These are phyloP conservation scores for Maniola hyperantus DNA, from an alignment of 2,888 invertebrate genomes.

Conservation along the genomic window DNA sequence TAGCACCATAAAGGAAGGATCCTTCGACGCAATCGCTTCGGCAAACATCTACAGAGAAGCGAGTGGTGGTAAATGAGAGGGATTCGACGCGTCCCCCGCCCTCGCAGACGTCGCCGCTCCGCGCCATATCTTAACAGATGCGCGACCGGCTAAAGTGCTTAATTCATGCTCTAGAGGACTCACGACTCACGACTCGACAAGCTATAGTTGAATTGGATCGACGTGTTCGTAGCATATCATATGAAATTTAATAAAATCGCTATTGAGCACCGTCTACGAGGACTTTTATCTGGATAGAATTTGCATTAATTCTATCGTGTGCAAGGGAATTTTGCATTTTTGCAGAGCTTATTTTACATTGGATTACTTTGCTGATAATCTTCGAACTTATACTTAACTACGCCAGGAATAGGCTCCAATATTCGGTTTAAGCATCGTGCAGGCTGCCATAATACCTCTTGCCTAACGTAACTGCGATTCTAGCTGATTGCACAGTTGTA, in stretches of 20 bases:
- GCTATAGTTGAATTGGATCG: conserved; percentile 48
- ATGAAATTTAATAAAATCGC: conserved; percentile 28
- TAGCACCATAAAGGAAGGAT: conserved; percentile 78
- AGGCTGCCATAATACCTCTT: conserved; percentile 57
- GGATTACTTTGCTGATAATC: conserved; percentile 27
- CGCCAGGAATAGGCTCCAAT: conserved; percentile 40
- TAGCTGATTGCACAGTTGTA: conserved; percentile 65
- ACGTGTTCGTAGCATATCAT: conserved; percentile 22
- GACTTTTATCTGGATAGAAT: conserved; percentile 27
- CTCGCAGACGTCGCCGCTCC: conserved; percentile 49
- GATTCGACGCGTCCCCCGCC: conserved; percentile 65
- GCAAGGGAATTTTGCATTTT: conserved; percentile 27
- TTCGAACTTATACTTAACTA: conserved; percentile 31
- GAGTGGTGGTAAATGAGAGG: conserved; percentile 82
- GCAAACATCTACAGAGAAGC: conserved; percentile 81
- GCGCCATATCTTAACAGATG: conserved; percentile 68
- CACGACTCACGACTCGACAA: conserved; percentile 56
- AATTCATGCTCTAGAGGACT: conserved; percentile 54
- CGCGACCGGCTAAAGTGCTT: conserved; percentile 62
- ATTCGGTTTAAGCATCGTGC: conserved; percentile 44
- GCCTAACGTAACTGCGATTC: conserved; percentile 56
- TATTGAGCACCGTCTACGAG: conserved; percentile 25
- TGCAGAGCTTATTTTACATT: conserved; percentile 21
- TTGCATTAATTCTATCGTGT: conserved; percentile 25
- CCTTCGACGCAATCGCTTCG: conserved; percentile 77